These are phyloP conservation scores for Sapayoa aenigma DNA, from an alignment of 2,113 vertebrate genomes.

Conservation along the genomic window DNA sequence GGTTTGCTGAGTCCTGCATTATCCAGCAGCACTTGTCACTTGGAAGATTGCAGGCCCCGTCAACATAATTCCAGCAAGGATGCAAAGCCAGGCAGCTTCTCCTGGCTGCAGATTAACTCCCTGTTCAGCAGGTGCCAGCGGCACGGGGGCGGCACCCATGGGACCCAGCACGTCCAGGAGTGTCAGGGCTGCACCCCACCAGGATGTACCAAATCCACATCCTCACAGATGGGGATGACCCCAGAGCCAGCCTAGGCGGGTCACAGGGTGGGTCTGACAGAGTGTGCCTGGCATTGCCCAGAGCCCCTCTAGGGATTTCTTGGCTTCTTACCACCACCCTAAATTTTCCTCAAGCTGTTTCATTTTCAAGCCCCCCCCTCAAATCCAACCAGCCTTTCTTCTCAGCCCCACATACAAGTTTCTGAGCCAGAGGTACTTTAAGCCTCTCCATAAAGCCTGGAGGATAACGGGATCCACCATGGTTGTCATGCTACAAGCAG, in stretches of 20 bases:
- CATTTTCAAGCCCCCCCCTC: background rate
- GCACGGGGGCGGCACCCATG: background rate
- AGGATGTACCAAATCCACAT: accelerated
- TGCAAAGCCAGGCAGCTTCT: background rate
- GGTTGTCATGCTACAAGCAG: background rate
- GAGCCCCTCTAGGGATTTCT: background rate
- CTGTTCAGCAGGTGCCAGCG: accelerated
- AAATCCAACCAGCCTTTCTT: background rate
- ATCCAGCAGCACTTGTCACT: background rate
- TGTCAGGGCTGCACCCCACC: background rate
- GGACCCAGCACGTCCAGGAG: accelerated
- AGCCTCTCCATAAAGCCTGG: background rate
- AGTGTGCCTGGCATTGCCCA: too few species aligned
- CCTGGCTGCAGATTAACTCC: background rate
- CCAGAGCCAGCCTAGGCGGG: accelerated
- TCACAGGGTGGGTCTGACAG: accelerated
- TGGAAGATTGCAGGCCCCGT: background rate
- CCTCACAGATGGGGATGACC: accelerated
- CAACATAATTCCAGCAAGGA: background rate
- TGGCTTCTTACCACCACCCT: background rate
- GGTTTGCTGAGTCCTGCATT: background rate
- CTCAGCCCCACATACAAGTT: background rate
- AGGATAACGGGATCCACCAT: slow-evolving; percentile 46
- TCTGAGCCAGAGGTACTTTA: slow-evolving; percentile 5
- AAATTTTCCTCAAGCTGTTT: background rate